Base-by-base conservation (phyloP, 2,888 invertebrate genomes). In the Andrena bicolor region DNA sequence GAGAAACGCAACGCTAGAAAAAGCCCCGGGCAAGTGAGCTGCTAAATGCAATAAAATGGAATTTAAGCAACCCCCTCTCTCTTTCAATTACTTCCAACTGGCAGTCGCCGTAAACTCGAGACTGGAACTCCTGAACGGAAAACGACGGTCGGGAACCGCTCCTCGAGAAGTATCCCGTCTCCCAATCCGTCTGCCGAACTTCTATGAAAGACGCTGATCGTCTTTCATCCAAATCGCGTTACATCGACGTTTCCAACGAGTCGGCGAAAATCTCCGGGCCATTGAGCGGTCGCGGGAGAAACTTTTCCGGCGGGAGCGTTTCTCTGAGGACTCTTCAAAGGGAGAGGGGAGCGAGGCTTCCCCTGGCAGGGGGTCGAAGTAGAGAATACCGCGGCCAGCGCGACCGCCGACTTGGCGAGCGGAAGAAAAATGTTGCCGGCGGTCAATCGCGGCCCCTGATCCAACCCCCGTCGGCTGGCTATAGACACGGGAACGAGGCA, bases 391-490 rank as follows among this genome's bases (percentile, higher is more conserved):
- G 53, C 65, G 72, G 60, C 10, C 20, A 20, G 20, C 28, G 35
- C 63, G 72, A 32, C 23, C 58, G 51, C 49, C 53, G 23, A 48
- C 13, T 65, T 35, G 35, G 56, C 20, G 23, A 53, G 10, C 5
- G 49, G 49, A 49, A 56, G 66, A 80, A 72, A 86, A 82, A 77
- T 70, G 64, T 71, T 68, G 63, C 58, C 23, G 56, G 70, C 79
- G 82, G 86, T 82, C 84, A 86, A 86, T 84, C 82, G 86, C 66
- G 64, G 65, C 61, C 69, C 80, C 80, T 41, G 82, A 87, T 87
- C 79, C 77, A 20, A 20, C 56, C 56, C 23, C 56, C 10, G 71
- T 53, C 35, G 32, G 56, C 58, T 69, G 23, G 41, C 76, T 65
- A 71, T 61, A 71, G 49, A 69, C 53, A 48, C 56, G 35, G 49